Evolutionary conservation across 2,888 invertebrate genomes (phyloP).

Genomic region (Hypomecis punctinalis): DNA sequence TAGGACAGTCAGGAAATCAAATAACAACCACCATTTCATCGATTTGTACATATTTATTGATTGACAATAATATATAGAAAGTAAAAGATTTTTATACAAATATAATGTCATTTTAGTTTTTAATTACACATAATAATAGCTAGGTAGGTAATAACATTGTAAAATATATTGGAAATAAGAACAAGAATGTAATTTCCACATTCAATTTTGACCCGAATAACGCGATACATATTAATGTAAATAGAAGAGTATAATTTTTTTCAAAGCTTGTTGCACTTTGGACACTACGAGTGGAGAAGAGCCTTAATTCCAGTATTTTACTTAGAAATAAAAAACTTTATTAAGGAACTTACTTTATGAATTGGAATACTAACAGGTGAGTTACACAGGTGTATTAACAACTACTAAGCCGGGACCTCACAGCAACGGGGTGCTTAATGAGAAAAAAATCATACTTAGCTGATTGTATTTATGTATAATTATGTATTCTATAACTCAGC

Average conservation of each 20-base stretch:
- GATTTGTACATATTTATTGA: slow-evolving; percentile 81
- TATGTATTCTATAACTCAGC: too few species aligned
- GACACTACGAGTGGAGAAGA: slow-evolving; percentile 53
- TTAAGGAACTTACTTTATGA: slow-evolving; percentile 72
- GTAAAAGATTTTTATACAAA: slow-evolving; percentile 81
- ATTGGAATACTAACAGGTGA: slow-evolving; percentile 51
- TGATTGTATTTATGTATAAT: too few species aligned
- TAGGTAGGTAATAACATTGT: slow-evolving; percentile 60
- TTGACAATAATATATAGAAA: slow-evolving; percentile 77
- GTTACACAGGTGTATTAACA: slow-evolving; percentile 39
- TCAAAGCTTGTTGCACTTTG: slow-evolving; percentile 44
- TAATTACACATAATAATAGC: slow-evolving; percentile 67
- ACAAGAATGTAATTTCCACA: slow-evolving; percentile 49
- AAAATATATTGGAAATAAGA: slow-evolving; percentile 69
- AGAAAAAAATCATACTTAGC: too few species aligned
- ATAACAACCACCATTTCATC: slow-evolving; percentile 59
- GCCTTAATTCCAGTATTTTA: slow-evolving; percentile 79
- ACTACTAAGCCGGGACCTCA: slow-evolving; percentile 1
- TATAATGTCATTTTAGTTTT: slow-evolving; percentile 79
- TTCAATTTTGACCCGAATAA: slow-evolving; percentile 44
- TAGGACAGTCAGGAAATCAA: not conserved
- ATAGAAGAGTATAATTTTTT: slow-evolving; percentile 37
- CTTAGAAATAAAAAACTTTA: slow-evolving; percentile 77
- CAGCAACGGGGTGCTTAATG: not conserved
- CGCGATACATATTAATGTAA: slow-evolving; percentile 35